Base-by-base conservation (phyloP, 53 echinoderm and acorn worm species). In the Echinometra lucunter region DNA sequence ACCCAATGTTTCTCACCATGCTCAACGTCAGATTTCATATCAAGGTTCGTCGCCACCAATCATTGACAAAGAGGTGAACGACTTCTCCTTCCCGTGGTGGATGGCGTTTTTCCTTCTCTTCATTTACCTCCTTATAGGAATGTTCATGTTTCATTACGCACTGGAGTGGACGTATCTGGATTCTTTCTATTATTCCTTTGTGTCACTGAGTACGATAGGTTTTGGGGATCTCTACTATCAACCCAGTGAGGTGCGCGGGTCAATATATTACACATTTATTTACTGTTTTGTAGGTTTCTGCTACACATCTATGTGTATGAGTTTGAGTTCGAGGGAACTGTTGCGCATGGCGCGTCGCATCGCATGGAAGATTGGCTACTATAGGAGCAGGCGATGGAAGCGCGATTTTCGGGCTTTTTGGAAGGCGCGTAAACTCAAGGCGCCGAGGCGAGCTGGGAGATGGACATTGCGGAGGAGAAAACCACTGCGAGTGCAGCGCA, bases 131-230 rank as follows among this genome's bases (percentile, higher is more conserved):
- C 35, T 98, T 9, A 89, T 95, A 45, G 98, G 98, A 74, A 97
- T 97, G 66, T 72, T 83, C 12, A 96, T 96, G 93, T 96, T 97
- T 66, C 80, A 95, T 23, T 32, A 37, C 34, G 49, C 95, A 83
- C 93, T 97, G 17, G 44, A 37, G 2, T 97, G 97, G 97, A 66
- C 82, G 19, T 91, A 96, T 23, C 45, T 97, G 11, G 97, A 97
- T 88, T 96, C 97, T 23, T 97, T 98, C 88, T 98, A 98, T 66
- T 98, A 96, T 94, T 91, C 96, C 37, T 98, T 98, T 57, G 96
- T 98, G 58, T 97, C 98, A 3, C 96, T 98, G 19, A 98, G 98
- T 89, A 98, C 98, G 37, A 97, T 98, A 38, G 98, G 98, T 15
- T 98, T 98, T 81, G 98, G 98, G 4, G 98, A 98, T 91, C 53